phyloP scores from a whole-genome alignment of 2,888 invertebrate genomes.

The Hypena proboscidalis region DNA sequence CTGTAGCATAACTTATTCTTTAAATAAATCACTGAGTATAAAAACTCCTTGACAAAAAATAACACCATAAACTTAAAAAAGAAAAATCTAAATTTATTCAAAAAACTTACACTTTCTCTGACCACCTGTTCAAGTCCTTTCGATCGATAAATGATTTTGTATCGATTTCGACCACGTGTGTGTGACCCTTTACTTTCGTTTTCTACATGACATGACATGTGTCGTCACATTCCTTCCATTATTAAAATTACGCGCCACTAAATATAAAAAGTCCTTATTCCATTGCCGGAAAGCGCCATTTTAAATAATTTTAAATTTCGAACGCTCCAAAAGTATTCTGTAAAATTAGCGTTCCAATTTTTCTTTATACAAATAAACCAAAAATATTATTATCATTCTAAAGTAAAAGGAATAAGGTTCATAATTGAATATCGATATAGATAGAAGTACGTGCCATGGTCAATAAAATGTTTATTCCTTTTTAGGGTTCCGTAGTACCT shows the following conservation, averaged over 20 bases:
- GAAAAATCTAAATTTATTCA: too few species aligned
- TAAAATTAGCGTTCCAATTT: constrained; percentile 9
- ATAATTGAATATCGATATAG: constrained; percentile 21
- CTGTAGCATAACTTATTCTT: too few species aligned
- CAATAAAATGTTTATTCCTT: constrained; percentile 18
- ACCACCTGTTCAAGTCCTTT: constrained; percentile 30
- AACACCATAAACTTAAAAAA: too few species aligned
- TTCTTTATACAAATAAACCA: constrained; percentile 14
- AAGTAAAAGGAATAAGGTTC: constrained; percentile 28
- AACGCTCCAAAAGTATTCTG: background rate
- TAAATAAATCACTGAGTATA: too few species aligned
- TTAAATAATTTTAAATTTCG: background rate
- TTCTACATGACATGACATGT: constrained; percentile 39
- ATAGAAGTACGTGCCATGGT: constrained; percentile 25
- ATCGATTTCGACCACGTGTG: constrained; percentile 19
- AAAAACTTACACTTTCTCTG: constrained; percentile 43
- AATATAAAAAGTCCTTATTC: background rate
- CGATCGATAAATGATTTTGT: constrained; percentile 28
- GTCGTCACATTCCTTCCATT: constrained; percentile 24
- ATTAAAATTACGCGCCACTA: background rate
- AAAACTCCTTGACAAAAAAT: too few species aligned
- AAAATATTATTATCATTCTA: constrained; percentile 10
- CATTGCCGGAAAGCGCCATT: constrained; percentile 1
- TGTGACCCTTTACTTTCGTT: constrained; percentile 31
- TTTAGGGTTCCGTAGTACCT: too few species aligned